These are phyloP conservation scores for Torymus auratus DNA, from an alignment of 2,888 invertebrate genomes.

Conservation along the genomic window DNA sequence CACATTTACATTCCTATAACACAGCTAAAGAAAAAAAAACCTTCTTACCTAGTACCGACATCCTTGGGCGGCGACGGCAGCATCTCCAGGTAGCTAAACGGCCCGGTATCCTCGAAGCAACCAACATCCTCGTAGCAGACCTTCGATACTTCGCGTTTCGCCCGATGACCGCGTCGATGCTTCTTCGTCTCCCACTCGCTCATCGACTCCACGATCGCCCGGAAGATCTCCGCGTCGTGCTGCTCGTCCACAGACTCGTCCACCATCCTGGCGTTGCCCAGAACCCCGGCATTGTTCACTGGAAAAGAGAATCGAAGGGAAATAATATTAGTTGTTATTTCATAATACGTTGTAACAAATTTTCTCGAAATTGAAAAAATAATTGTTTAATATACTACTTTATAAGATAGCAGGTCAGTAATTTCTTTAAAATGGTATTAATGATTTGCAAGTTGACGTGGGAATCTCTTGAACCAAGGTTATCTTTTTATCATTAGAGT, in stretches of 20 bases:
- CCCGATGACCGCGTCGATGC: slow-evolving; percentile 69
- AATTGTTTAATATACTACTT: too few relatives aligned
- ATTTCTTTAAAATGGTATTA: too few relatives aligned
- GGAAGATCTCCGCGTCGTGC: slow-evolving; percentile 84
- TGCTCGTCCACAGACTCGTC: slow-evolving; percentile 86
- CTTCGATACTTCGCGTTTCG: slow-evolving; percentile 88
- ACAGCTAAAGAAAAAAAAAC: too few relatives aligned
- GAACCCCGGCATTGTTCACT: slow-evolving; percentile 64
- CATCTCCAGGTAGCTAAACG: slow-evolving; percentile 93
- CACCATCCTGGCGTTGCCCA: slow-evolving; percentile 78
- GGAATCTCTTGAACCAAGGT: too few relatives aligned
- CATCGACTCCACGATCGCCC: slow-evolving; percentile 86
- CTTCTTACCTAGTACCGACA: slow-evolving; percentile 87
- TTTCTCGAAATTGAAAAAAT: too few relatives aligned
- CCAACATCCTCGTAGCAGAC: slow-evolving; percentile 94
- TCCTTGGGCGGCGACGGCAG: slow-evolving; percentile 91
- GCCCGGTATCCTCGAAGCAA: slow-evolving; percentile 94
- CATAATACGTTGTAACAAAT: too few relatives aligned
- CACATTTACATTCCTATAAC: too few relatives aligned
- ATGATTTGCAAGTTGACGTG: neutral
- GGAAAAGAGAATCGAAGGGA: neutral
- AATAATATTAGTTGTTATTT: too few relatives aligned
- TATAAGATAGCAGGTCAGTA: too few relatives aligned
- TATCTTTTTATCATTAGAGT: too few relatives aligned
- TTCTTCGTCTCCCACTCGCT: slow-evolving; percentile 84